Base-by-base conservation (phyloP, 2,797 vertebrate species). In the Decapterus maruadsi region DNA sequence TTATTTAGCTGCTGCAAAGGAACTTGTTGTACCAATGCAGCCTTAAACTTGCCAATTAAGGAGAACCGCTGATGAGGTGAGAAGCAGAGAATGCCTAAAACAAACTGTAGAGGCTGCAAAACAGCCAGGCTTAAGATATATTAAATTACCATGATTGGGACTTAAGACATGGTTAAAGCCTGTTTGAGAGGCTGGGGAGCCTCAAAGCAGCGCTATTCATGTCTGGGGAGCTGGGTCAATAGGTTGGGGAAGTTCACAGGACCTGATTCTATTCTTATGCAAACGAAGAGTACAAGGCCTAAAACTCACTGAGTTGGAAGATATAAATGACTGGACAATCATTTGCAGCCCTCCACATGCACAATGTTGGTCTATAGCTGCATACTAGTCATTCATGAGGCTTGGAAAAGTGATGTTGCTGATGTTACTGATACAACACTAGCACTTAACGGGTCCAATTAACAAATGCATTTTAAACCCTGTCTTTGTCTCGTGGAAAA, bases 91-190 rank as follows among this genome's bases (percentile, higher is more conserved):
- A 97, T 96, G 95, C 93, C 95, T 96, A 96, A 97, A 97, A 97
- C 96, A 98, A 97, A 98, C 96, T 97, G 95, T 89, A 94, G 95
- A 93, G 95, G 94, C 84, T 95, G 96, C 95, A 96, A 96, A 97
- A 96, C 96, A 94, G 92, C 94, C 91, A 92, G 96, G 95, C 96
- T 97, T 96, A 95, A 96, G 95, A 97, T 97, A 97, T 97, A 98
- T 98, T 99, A 98, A 99, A 99, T 97, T 96, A 98, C 96, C 97
- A 97, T 97, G 97, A 98, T 97, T 98, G 97, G 96, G 96, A 97
- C 96, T 96, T 96, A 95, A 95, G 95, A 95, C 96, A 95, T 96
- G 95, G 95, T 96, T 96, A 94, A 94, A 96, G 95, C 95, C 95
- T 95, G 95, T 94, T 96, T 96, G 96, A 97, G 96, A 96, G 95